Percentiles rank a stretch among this genome's conserved stretches.
phyloP scores from a whole-genome alignment of 2,888 invertebrate genomes.

The Nymphalis c-album region DNA sequence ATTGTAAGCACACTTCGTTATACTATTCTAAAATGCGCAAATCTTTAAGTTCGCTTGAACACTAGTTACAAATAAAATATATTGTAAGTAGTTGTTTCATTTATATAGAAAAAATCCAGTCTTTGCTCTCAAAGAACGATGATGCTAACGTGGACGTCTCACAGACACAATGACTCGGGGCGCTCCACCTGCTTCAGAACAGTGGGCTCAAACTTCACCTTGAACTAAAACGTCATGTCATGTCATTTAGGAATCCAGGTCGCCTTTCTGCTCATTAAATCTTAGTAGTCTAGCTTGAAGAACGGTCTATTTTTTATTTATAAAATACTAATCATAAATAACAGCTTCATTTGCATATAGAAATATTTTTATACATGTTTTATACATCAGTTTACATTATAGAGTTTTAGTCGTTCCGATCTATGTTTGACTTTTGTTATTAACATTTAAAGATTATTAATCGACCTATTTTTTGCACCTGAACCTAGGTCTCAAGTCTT shows the following conservation, averaged over 20 bases:
- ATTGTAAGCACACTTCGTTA: not conserved
- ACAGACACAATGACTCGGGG: not conserved
- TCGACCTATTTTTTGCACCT: too few species aligned
- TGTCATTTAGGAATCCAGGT: constrained; percentile 20
- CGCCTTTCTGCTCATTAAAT: constrained; percentile 15
- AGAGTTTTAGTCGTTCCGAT: too few species aligned
- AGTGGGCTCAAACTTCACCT: constrained; percentile 18
- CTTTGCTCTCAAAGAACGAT: not conserved
- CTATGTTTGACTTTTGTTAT: too few species aligned
- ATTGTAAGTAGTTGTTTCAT: not conserved
- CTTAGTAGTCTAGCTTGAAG: not conserved
- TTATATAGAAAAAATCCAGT: not conserved
- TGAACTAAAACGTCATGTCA: constrained; percentile 30
- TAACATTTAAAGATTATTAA: too few species aligned
- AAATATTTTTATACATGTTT: too few species aligned
- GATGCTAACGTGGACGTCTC: not conserved
- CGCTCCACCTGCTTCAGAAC: not conserved
- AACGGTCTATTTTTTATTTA: not conserved
- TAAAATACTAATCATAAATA: too few species aligned
- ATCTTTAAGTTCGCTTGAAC: not conserved
- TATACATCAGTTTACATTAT: too few species aligned
- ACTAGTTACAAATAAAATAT: not conserved
- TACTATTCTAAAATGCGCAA: too few species aligned
- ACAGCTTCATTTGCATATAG: too few species aligned
- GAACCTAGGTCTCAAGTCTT: too few species aligned